Conservation (phyloP, 2,113 vertebrate genomes). For the Gobiocypris rarus region DNA sequence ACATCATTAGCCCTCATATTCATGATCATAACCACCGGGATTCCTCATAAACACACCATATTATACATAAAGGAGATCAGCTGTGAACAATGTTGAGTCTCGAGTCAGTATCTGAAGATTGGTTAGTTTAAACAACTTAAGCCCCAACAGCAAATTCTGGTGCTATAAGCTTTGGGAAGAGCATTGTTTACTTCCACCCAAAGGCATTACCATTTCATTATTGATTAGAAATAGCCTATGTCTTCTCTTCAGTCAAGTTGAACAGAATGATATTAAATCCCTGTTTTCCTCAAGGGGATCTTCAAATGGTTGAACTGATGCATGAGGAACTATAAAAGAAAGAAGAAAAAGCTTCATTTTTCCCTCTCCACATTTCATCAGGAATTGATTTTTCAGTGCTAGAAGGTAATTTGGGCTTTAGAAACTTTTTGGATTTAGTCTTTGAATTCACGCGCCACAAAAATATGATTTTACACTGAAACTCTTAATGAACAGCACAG, state of each 20-base stretch:
- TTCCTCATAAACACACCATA: background rate
- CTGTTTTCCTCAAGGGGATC: constrained; percentile 50
- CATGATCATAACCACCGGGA: background rate
- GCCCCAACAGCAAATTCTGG: constrained; percentile 22
- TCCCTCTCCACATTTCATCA: constrained; percentile 50
- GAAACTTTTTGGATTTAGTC: constrained; percentile 17
- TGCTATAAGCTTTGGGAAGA: constrained; percentile 44
- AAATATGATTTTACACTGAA: constrained; percentile 51
- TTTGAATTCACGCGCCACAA: constrained; percentile 15
- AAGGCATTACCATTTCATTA: constrained; percentile 54
- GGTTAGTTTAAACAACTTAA: constrained; percentile 11
- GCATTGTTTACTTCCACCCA: constrained; percentile 51
- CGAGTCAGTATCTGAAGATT: background rate
- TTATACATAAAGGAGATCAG: constrained; percentile 17
- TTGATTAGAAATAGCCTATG: constrained; percentile 63
- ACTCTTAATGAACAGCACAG: constrained; percentile 62
- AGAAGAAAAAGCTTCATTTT: constrained; percentile 54
- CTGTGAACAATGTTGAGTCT: background rate
- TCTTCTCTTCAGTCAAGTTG: constrained; percentile 60
- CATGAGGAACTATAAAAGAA: constrained; percentile 54
- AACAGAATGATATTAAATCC: constrained; percentile 62
- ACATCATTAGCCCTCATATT: background rate
- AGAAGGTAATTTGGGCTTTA: constrained; percentile 51
- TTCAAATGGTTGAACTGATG: constrained; percentile 53
- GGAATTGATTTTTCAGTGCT: constrained; percentile 48